Evolutionary conservation across 2,797 vertebrate species (phyloP).

Genomic region (Myotis findleyi): DNA sequence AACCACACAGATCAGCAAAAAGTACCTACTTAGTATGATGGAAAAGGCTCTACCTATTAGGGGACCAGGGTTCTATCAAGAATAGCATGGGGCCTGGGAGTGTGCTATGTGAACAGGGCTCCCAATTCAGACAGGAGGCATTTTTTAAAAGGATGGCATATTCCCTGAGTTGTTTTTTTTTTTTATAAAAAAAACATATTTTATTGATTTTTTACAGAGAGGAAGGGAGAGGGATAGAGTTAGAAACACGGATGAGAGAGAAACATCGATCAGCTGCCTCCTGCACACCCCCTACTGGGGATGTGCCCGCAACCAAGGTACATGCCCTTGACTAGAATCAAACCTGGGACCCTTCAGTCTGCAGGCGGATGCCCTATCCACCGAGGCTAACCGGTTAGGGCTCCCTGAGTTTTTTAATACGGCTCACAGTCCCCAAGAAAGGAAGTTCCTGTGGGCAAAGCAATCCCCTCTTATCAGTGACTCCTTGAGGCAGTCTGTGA

Average conservation of each 20-base stretch:
- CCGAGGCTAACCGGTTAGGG: too few species aligned
- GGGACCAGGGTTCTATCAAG: not conserved
- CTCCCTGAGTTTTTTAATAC: not conserved
- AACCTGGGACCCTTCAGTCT: too few species aligned
- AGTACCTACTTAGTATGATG: not conserved
- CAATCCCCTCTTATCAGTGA: not conserved
- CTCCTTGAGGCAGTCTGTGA: not conserved
- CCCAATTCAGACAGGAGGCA: not conserved
- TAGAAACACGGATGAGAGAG: too few species aligned
- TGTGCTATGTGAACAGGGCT: not conserved
- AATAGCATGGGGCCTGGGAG: not conserved
- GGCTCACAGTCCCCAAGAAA: not conserved
- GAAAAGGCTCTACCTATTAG: not conserved
- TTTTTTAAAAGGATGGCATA: not conserved
- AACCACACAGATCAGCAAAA: conserved; percentile 1
- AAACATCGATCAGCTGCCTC: too few species aligned
- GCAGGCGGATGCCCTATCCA: too few species aligned
- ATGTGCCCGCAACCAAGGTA: too few species aligned
- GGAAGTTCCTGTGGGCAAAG: not conserved
- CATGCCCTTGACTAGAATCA: too few species aligned
- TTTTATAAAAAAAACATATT: too few species aligned
- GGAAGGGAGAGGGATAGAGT: too few species aligned
- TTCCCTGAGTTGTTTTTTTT: not conserved
- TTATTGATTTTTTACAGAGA: too few species aligned
- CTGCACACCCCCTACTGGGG: too few species aligned